Percentiles rank a stretch among this genome's conserved stretches.
These are phyloP conservation scores for Australoheros scitulus DNA, from an alignment of 2,113 vertebrate genomes.

Conservation along the genomic window DNA sequence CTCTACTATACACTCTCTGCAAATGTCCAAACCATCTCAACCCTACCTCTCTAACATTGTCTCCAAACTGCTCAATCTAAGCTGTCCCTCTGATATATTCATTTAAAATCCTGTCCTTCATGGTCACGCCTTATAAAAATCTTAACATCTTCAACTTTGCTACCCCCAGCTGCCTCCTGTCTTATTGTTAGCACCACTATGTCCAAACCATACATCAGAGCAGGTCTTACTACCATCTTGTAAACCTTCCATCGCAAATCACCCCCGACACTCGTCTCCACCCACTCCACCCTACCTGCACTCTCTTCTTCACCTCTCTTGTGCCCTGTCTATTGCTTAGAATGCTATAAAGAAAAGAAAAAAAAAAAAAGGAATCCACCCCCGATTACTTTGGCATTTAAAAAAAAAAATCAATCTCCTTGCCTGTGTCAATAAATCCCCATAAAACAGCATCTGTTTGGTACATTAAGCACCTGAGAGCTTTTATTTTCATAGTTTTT, in stretches of 20 bases:
- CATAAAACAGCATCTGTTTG: background rate
- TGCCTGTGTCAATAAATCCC: background rate
- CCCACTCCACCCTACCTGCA: accelerated
- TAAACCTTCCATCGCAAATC: background rate
- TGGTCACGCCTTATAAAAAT: background rate
- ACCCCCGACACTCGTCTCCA: background rate
- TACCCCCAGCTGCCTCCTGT: too few species aligned
- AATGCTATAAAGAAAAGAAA: background rate
- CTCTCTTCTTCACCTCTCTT: background rate
- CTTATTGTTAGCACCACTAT: background rate
- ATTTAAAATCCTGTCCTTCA: background rate
- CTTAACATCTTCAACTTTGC: background rate
- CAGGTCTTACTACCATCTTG: background rate
- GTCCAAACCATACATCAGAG: background rate
- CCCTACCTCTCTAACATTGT: too few species aligned
- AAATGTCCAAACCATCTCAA: background rate
- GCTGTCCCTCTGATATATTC: background rate
- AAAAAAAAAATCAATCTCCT: background rate
- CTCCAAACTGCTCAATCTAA: background rate
- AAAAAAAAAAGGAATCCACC: background rate
- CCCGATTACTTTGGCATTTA: background rate
- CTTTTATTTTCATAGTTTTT: too few species aligned
- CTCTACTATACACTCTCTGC: background rate
- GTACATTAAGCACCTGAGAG: background rate
- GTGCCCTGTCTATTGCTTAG: background rate